These are phyloP conservation scores for Chinchilla lanigera DNA, from an alignment of 2,113 vertebrate genomes.

Conservation along the genomic window DNA sequence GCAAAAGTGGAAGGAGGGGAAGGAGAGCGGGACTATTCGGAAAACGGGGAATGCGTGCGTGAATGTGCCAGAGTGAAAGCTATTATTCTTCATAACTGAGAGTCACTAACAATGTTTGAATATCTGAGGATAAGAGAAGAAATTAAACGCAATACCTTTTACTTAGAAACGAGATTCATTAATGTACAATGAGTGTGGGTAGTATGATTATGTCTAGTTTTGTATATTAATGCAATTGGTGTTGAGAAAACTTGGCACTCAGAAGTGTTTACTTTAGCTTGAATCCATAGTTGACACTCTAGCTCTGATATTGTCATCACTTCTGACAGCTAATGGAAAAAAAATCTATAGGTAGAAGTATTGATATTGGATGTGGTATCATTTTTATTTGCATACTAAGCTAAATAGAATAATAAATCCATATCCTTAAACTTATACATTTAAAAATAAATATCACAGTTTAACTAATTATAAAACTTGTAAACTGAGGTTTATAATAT, in stretches of 20 bases:
- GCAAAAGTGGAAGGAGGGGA: not conserved
- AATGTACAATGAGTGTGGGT: not conserved
- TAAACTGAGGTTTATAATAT: not conserved
- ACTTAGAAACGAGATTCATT: not conserved
- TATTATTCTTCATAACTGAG: not conserved
- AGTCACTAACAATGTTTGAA: not conserved
- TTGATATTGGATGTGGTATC: not conserved
- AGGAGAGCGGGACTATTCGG: not conserved
- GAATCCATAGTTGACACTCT: not conserved
- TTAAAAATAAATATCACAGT: not conserved
- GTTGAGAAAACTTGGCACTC: not conserved
- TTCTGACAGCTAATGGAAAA: not conserved
- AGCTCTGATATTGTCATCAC: not conserved
- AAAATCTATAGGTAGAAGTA: not conserved
- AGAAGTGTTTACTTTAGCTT: not conserved
- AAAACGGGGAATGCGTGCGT: not conserved
- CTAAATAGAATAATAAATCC: not conserved
- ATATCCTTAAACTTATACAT: not conserved
- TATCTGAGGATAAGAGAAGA: not conserved
- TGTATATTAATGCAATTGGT: not conserved
- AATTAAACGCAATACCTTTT: not conserved
- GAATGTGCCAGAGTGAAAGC: not conserved
- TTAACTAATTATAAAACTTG: not conserved
- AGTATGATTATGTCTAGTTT: not conserved
- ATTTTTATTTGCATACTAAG: slow-evolving; percentile 1